Evolutionary conservation across 2,113 vertebrate species (phyloP).

Genomic region (Theristicus caerulescens): DNA sequence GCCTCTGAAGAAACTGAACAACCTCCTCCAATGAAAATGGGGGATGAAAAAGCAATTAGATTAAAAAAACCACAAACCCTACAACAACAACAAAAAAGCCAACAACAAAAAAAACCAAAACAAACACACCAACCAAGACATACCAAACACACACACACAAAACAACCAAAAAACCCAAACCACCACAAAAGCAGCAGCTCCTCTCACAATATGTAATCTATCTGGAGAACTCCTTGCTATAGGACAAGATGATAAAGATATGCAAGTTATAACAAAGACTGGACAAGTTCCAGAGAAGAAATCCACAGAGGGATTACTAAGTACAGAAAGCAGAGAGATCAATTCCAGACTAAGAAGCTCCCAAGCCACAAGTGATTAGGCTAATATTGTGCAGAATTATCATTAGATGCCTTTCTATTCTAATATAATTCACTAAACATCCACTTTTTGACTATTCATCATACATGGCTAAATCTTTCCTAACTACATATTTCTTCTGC

Average conservation of each 20-base stretch:
- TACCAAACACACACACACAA: neutral
- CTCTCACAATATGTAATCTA: neutral
- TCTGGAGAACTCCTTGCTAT: neutral
- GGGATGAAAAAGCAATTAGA: neutral
- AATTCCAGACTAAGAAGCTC: neutral
- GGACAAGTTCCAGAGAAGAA: neutral
- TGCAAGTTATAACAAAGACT: neutral
- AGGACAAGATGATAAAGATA: neutral
- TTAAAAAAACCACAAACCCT: neutral
- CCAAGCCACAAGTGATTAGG: neutral
- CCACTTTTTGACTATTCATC: neutral
- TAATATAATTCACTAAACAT: neutral
- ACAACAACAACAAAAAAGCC: neutral
- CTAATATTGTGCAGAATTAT: neutral
- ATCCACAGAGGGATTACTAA: neutral
- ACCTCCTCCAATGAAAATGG: neutral
- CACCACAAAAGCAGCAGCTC: neutral
- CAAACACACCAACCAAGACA: neutral
- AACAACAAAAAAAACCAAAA: neutral
- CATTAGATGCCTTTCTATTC: neutral
- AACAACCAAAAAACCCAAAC: neutral
- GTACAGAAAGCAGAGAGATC: neutral
- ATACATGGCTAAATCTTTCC: neutral
- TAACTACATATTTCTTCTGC: neutral
- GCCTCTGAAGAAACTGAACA: neutral